Base-by-base conservation (phyloP, 2,797 vertebrate genomes). In the Heliangelus exortis region DNA sequence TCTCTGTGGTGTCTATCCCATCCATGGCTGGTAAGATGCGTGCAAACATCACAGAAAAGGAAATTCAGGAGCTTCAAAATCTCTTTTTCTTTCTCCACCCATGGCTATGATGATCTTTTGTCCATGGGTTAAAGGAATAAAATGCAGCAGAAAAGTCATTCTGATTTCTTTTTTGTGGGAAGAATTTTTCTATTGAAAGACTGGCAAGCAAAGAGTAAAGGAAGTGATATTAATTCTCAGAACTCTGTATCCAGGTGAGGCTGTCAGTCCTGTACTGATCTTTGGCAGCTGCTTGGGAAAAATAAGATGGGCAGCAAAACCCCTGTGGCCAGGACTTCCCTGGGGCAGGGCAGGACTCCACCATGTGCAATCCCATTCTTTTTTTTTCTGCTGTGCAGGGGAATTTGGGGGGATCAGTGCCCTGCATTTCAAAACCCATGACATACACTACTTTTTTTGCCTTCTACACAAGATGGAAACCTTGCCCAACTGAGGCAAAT, bases 181-280 rank as follows among this genome's bases (percentile, higher is more conserved):
- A 34, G 19, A 62, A 33, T 8, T 41, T 89, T 71, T 65, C 23
- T 66, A 25, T 48, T n/a, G 34, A 61, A 61, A 74, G 41, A 4
- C 31, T 41, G 41, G 5, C 31, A 41, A 43, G 48, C 22, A 15
- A 41, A 55, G 31, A 66, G 39, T 54, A 61, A 31, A 58, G 54
- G 76, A 34, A 50, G 39, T 41, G 47, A 6, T 50, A 34, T 12
- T 28, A 48, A 17, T 7, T 9, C 33, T 31, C 67, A 47, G 39
- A 41, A 31, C 25, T 67, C 50, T 31, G 33, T 50, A 11, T 36
- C 20, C 9, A 15, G 36, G 23, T 26, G 39, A 63, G 39, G 53
- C 18, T 53, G 48, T 22, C 45, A 39, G 29, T 7, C 2, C 0
- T 1, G 11, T 47, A 33, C 21, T 21, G 22, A 36, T 58, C 41